phyloP scores from a whole-genome alignment of 2,113 vertebrate genomes.

The Coreoperca whiteheadi region DNA sequence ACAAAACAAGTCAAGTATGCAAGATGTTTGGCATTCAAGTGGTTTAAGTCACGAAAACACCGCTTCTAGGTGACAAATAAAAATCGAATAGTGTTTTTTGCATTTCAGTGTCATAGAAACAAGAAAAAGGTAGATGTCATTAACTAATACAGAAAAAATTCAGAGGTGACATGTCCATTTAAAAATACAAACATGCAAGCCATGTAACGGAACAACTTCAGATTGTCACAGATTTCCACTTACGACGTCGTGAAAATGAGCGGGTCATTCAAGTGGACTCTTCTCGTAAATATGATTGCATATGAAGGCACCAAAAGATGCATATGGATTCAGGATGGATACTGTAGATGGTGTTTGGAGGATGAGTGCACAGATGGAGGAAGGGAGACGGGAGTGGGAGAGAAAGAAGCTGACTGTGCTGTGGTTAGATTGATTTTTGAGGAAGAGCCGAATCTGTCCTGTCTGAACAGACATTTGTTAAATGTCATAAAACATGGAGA shows the following conservation, averaged over 20 bases:
- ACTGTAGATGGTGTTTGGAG: neutral
- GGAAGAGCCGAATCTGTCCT: neutral
- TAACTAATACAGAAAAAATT: too few species aligned
- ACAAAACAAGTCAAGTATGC: neutral
- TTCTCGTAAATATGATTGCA: neutral
- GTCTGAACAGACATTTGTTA: slow-evolving; percentile 33
- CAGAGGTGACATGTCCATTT: too few species aligned
- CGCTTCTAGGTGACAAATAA: neutral
- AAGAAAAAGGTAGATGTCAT: neutral
- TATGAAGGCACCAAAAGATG: neutral
- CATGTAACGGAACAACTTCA: neutral
- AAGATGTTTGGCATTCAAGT: neutral
- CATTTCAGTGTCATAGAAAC: neutral
- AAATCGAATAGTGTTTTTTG: neutral
- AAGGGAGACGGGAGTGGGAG: neutral
- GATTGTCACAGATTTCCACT: neutral
- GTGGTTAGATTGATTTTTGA: slow-evolving; percentile 8
- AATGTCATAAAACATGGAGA: slow-evolving; percentile 8
- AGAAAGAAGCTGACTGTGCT: neutral
- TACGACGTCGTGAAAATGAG: neutral
- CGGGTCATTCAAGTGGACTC: neutral
- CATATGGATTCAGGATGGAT: neutral
- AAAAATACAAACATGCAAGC: neutral
- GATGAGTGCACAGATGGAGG: slow-evolving; percentile 12
- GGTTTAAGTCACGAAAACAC: neutral